Evolutionary conservation across 2,113 vertebrate genomes (phyloP).

Genomic region (Apteryx owenii): DNA sequence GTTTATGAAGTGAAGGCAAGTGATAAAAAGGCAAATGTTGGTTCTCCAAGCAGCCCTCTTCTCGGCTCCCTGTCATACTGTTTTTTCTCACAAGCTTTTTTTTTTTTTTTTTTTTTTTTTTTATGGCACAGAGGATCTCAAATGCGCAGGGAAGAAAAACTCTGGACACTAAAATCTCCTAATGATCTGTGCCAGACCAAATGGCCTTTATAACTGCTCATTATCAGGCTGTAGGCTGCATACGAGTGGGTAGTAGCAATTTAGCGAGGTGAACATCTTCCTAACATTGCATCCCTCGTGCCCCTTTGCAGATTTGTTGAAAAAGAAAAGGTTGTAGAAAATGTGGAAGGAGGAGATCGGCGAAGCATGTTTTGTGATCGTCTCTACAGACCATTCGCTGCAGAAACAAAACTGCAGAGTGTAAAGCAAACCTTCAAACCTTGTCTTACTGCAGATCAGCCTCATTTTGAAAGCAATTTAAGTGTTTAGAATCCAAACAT

Average conservation of each 20-base stretch:
- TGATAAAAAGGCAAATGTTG: background rate
- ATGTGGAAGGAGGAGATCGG: background rate
- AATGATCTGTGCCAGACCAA: fast-evolving
- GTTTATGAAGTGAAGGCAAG: background rate
- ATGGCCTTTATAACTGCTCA: background rate
- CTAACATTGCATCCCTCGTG: background rate
- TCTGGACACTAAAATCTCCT: fast-evolving
- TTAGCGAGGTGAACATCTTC: background rate
- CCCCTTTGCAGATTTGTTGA: background rate
- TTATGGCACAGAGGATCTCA: background rate
- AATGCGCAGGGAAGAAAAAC: too few species aligned
- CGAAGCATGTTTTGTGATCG: fast-evolving
- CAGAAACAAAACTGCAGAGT: background rate
- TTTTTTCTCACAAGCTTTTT: background rate
- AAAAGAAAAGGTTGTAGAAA: background rate
- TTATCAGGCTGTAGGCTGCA: fast-evolving
- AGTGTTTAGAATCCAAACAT: background rate
- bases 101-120: background rate
- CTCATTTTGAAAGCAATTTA: background rate
- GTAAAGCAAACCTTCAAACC: background rate
- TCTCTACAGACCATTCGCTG: fast-evolving
- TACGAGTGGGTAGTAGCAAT: background rate
- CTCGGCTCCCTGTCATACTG: background rate
- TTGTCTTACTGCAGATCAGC: background rate
- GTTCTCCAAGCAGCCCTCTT: fast-evolving